Conservation (phyloP, 1,140 invertebrate genomes). For the Conus ventricosus region DNA sequence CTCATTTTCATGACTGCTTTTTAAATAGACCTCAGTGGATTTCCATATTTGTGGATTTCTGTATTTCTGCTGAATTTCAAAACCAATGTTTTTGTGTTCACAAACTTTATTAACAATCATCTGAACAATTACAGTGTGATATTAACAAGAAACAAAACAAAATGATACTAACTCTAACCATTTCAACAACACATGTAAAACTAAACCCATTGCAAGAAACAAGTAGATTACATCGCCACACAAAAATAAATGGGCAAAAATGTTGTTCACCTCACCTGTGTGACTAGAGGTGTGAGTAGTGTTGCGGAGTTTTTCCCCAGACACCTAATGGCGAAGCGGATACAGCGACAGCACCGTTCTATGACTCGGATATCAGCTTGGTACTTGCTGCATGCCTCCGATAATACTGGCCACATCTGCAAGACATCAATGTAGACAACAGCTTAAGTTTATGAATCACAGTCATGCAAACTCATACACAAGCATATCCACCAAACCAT, state of each 20-base stretch:
- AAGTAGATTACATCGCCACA: background rate
- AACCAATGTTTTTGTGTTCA: too few relatives aligned
- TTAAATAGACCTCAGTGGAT: too few relatives aligned
- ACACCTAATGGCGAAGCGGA: conserved; percentile 92
- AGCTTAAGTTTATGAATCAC: background rate
- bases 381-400: conserved; percentile 85
- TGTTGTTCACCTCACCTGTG: conserved; percentile 78
- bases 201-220: background rate
- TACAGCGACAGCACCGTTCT: conserved; percentile 92
- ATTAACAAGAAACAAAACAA: too few relatives aligned
- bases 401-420: conserved; percentile 88
- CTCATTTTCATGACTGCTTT: too few relatives aligned
- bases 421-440: conserved; percentile 30
- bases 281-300: conserved; percentile 87
- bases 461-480: too few relatives aligned
- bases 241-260: background rate
- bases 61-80: too few relatives aligned
- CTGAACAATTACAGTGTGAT: too few relatives aligned
- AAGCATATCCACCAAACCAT: too few relatives aligned
- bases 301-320: conserved; percentile 85
- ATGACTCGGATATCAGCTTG: conserved; percentile 89
- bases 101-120: too few relatives aligned
- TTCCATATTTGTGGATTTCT: too few relatives aligned
- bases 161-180: too few relatives aligned
- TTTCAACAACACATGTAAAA: background rate